Evolutionary conservation across 2,113 vertebrate species (phyloP).

Genomic region (Pelobates fuscus): DNA sequence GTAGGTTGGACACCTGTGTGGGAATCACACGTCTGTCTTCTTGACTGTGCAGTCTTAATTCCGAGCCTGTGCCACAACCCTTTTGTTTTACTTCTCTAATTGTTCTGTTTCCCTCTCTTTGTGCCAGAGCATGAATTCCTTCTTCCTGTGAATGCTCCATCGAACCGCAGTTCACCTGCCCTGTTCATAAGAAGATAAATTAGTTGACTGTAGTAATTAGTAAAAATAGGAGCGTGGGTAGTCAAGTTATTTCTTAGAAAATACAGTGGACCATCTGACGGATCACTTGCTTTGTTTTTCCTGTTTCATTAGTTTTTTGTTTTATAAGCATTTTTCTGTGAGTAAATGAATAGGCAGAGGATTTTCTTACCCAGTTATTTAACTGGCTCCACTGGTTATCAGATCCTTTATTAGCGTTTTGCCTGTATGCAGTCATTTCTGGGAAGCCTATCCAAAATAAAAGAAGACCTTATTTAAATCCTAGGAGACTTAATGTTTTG

Average conservation of each 20-base stretch:
- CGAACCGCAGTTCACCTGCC: neutral
- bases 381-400: slow-evolving; percentile 22
- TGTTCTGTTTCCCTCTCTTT: neutral
- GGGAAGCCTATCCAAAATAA: slow-evolving; percentile 17
- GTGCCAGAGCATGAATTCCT: neutral
- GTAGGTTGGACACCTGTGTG: slow-evolving; percentile 58
- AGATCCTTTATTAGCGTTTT: slow-evolving; percentile 24
- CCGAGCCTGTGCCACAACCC: neutral
- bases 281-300: too few species aligned
- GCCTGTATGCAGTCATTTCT: slow-evolving; percentile 17
- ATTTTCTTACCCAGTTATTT: neutral
- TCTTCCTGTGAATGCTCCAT: neutral
- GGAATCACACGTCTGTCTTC: neutral
- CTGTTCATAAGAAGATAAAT: too few species aligned
- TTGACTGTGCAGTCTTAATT: neutral
- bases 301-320: neutral
- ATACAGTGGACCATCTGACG: too few species aligned
- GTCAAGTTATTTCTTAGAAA: too few species aligned
- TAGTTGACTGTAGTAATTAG: too few species aligned
- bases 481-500: too few species aligned
- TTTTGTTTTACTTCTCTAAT: neutral
- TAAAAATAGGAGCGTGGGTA: too few species aligned
- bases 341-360: neutral
- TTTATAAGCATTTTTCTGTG: neutral
- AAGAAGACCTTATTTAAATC: too few species aligned